Evolutionary conservation across 2,797 vertebrate genomes (phyloP), one percentile per base, ranked within the genome.

Genomic region (Gymnothorax javanicus): DNA sequence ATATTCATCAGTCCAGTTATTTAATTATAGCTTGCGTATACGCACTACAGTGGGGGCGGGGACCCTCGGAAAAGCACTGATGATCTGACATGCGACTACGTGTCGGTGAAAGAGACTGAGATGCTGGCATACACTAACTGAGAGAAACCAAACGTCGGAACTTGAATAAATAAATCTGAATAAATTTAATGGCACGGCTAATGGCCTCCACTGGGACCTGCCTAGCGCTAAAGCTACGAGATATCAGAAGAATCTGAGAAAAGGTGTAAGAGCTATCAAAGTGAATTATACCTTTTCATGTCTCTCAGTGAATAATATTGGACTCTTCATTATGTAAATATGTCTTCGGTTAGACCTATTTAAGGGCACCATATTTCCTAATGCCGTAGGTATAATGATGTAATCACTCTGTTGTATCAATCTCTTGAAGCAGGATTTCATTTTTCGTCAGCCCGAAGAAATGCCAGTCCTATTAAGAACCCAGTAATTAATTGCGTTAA

Each of bases 131-230:
- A 58, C 11, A 69, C 9, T 33, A 15, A 57, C 64, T 56, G 56
- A 56, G 12, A 60, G 23, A 73, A 84, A 54, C 86, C 86, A 85
- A 85, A 85, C 25, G 67, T 52, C 23, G 33, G n/a, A 62, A 84
- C 77, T 81, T 84, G 20, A 52, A 73, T 54, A 57, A 81, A 86
- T 73, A 85, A 85, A 59, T 15, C 71, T 58, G 71, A 71, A 86
- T 27, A 2, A 71, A 84, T 67, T 67, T 87, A 56, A 77, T 33
- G 20, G 27, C 71, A 20, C 1, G 88, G 62, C 73, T 86, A 52
- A 86, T 85, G 75, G 77, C 64, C 77, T 82, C 73, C 84, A 27
- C 57, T 57, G 23, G 13, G 58, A 69, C 50, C 60, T 23, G 7
- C 43, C 54, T 75, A 7, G 71, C 33, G 62, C 52, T 13, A 23